These are phyloP conservation scores for Trididemnum clinides DNA, from an alignment of 23 tunicate genomes.

Conservation along the genomic window DNA sequence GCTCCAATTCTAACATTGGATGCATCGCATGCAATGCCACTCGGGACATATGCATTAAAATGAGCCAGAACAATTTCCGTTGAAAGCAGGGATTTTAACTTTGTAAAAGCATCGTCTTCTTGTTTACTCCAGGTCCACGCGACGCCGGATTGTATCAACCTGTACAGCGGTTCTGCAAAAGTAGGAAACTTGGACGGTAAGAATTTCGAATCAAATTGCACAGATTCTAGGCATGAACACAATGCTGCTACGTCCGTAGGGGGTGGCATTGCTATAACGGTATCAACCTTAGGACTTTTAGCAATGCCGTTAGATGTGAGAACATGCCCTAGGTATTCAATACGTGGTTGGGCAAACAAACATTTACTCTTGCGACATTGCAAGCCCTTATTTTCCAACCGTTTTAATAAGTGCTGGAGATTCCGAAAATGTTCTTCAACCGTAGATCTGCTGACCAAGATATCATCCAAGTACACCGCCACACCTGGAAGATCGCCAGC, in stretches of 20 bases:
- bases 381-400: neutral
- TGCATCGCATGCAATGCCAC: too few relatives aligned
- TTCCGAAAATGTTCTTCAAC: conserved; percentile 1
- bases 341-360: conserved; percentile 14
- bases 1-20: too few relatives aligned
- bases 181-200: too few relatives aligned
- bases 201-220: too few relatives aligned
- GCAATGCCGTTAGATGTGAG: neutral
- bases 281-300: conserved; percentile 14
- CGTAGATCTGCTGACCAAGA: conserved; percentile 32
- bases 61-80: too few relatives aligned
- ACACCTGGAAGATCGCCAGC: conserved; percentile 32
- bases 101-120: too few relatives aligned
- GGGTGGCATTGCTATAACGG: conserved; percentile 21
- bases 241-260: neutral
- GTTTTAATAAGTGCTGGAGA: neutral
- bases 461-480: conserved; percentile 37
- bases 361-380: conserved; percentile 7
- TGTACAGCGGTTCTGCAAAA: too few relatives aligned
- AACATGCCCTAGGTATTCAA: conserved; percentile 25
- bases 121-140: too few relatives aligned
- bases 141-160: too few relatives aligned
- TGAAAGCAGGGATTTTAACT: too few relatives aligned
- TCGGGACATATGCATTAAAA: too few relatives aligned
- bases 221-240: too few relatives aligned